Evolutionary conservation across 2,797 vertebrate species (phyloP).

Genomic region (Enteromius anoplus): DNA sequence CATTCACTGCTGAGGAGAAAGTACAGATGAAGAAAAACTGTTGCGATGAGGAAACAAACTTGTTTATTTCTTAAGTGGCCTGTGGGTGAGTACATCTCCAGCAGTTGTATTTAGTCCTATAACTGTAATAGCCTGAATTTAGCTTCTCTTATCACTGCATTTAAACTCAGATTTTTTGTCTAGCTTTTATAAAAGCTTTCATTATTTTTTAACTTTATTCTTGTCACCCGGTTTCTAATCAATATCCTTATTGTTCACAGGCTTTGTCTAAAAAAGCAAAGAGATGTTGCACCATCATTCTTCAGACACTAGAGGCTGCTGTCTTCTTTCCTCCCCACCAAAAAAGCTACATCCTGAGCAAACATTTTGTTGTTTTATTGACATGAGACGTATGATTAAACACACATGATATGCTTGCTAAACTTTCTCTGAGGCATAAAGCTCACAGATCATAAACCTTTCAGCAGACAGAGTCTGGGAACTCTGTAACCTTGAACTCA

Average conservation of each 20-base stretch:
- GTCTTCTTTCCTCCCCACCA: slow-evolving; percentile 46
- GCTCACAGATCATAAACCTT: slow-evolving; percentile 49
- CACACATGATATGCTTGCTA: slow-evolving; percentile 42
- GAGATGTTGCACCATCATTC: slow-evolving; percentile 22
- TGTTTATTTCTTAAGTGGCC: neutral
- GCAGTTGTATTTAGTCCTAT: neutral
- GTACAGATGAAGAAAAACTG: neutral
- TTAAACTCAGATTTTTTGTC: neutral
- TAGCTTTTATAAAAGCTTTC: neutral
- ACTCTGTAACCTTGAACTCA: slow-evolving; percentile 37
- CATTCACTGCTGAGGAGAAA: neutral
- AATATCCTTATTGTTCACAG: neutral
- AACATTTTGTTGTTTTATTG: slow-evolving; percentile 20
- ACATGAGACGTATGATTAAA: slow-evolving; percentile 20
- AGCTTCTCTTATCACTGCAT: neutral
- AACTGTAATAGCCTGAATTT: neutral
- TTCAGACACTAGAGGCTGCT: slow-evolving; percentile 69
- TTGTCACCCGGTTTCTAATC: neutral
- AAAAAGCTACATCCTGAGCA: slow-evolving; percentile 25
- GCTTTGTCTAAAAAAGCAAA: neutral
- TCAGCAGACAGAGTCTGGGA: slow-evolving; percentile 36
- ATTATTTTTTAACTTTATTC: neutral
- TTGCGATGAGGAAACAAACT: neutral
- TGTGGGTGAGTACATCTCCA: neutral
- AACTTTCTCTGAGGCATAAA: slow-evolving; percentile 34